Evolutionary conservation across 2,797 vertebrate species (phyloP), one percentile per base, ranked within the genome.

Genomic region (Amphiprion clarkii): DNA sequence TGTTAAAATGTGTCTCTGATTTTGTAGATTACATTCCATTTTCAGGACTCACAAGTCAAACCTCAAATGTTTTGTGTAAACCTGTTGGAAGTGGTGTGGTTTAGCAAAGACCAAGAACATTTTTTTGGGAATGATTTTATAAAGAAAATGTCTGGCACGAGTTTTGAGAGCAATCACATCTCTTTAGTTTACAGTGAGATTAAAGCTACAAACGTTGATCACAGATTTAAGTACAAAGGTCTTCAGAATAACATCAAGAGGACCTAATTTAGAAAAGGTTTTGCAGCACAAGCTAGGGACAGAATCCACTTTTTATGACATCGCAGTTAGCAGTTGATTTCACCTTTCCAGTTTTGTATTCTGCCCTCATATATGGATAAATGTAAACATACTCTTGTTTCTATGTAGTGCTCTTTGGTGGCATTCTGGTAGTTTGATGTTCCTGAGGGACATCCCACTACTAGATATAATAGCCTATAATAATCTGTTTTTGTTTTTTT

Each of bases 121-220:
- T 33, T 2, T 36, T 17, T n/a, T 1, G 9, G 2, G 2, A 58
- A 21, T 4, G 7, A n/a, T 19, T 8, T 6, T 19, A 10, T 25
- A 76, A n/a, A 56, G 68, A 60, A 57, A 53, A 2, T 69, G 17
- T 39, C 19, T 16, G 68, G 33, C 62, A 80, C 61, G 54, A 1
- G 23, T 57, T 62, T 76, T 48, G 36, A 81, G 76, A 73, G 71
- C 54, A 86, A 73, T 86, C 68, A 78, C 78, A 76, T 84, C 74
- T 59, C 76, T 88, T 90, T 85, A 88, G 81, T 89, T 36, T 71
- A 84, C 80, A 79, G 60, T 73, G 63, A 82, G 58, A 76, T 69
- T 85, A 86, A 89, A 86, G 83, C 82, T 87, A 84, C 86, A 79
- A 87, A 89, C 52, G 29, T 67, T 29, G 21, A 88, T 87, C 84